phyloP scores from a whole-genome alignment of 2,888 invertebrate species.

The Catocala fraxini region DNA sequence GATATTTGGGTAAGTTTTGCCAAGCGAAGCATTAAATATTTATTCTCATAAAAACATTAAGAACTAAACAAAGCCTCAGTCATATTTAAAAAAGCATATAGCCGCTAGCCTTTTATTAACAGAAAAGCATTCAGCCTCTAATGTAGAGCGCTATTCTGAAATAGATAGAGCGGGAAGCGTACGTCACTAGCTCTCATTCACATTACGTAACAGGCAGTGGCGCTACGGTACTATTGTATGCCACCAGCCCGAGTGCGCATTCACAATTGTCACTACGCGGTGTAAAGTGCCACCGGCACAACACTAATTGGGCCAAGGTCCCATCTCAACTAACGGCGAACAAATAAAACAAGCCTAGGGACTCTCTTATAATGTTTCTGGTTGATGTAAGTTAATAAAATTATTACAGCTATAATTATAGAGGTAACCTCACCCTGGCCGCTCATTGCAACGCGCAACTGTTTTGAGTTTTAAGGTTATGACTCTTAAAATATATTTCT shows the following conservation, averaged over 20 bases:
- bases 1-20: too few relatives aligned
- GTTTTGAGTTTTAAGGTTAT: neutral
- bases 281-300: constrained; percentile 34
- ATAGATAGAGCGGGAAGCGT: constrained; percentile 18
- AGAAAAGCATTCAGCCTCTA: constrained; percentile 5
- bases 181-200: constrained; percentile 24
- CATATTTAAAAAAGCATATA: neutral
- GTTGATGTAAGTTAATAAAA: constrained; percentile 7
- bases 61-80: too few relatives aligned
- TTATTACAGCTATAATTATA: constrained; percentile 7
- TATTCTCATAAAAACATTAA: too few relatives aligned
- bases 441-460: neutral
- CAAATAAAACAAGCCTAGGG: constrained; percentile 31
- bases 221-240: constrained; percentile 33
- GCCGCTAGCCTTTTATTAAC: neutral
- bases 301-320: constrained; percentile 56
- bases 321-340: constrained; percentile 29
- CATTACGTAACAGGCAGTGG: constrained; percentile 33
- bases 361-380: constrained; percentile 10
- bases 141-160: constrained; percentile 20
- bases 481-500: neutral
- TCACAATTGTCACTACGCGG: constrained; percentile 42
- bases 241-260: constrained; percentile 42
- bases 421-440: neutral
- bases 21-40: too few relatives aligned